Evolutionary conservation across 2,113 vertebrate species (phyloP), one percentile per base, ranked within the genome.

Genomic region (Cyphomyrus plagiostoma): DNA sequence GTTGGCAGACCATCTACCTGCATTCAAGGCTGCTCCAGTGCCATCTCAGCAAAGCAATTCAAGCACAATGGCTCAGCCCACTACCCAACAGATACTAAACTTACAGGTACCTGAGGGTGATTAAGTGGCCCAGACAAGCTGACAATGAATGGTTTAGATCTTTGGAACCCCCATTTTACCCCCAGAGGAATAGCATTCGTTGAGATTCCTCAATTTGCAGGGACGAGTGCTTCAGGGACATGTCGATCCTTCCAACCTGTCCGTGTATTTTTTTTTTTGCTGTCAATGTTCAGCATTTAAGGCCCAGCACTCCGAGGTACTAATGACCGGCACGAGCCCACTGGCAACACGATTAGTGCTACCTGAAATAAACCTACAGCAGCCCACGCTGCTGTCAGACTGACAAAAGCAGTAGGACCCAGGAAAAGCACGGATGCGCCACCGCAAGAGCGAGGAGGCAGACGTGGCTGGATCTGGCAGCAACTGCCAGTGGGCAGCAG

Each of bases 361-460:
- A 48, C 88, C 88, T 80, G 66, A 88, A 66, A 88, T 88, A 70
- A 88, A 50, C 88, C 66, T 42, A 50, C 11, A 21, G 66, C 50
- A 17, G 26, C 21, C 66, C 6, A 30, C 26, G 26, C 58, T 19
- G 45, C 83, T 30, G 21, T 88, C 45, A 46, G 15, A 13, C n/a
- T 52, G 88, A 77, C 66, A 49, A 50, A 80, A 52, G 48, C 88
- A 26, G 48, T 19, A 86, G 86, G 62, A 45, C 62, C 53, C 66
- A 17, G 66, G 62, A 49, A 30, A 19, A 52, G 2, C 87, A 4
- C 66, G 23, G 46, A 52, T 49, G 49, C 21, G 10, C 23, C 45
- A 86, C 83, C n/a, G 21, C 45, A 50, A 42, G 83, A 23, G 48
- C 62, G 48, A 49, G 42, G 82, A 48, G 82, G 82, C 46, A 85